phyloP scores from a whole-genome alignment of 2,797 vertebrate species.

The Chelon labrosus region DNA sequence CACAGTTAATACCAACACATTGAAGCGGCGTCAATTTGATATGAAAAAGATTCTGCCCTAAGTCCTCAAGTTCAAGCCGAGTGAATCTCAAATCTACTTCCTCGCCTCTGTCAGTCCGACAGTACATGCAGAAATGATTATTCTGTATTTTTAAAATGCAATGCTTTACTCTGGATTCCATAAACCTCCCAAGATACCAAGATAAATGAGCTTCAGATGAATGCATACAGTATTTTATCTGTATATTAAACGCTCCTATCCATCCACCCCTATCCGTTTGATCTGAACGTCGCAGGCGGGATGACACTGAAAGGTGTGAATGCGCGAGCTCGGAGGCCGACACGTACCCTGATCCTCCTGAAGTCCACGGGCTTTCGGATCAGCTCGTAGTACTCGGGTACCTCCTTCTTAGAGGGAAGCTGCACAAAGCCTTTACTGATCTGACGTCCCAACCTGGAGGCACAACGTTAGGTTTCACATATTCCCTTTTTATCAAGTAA shows the following conservation, averaged over 20 bases:
- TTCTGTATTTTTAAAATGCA: too few relatives aligned
- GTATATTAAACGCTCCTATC: background rate
- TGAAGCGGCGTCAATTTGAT: too few relatives aligned
- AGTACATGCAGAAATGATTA: too few relatives aligned
- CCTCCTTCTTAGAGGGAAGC: conserved; percentile 96
- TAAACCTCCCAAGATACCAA: too few relatives aligned
- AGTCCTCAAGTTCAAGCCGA: too few relatives aligned
- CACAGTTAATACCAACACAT: too few relatives aligned
- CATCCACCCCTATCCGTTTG: background rate
- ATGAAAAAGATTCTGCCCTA: too few relatives aligned
- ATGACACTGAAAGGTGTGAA: background rate
- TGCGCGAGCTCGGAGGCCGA: background rate
- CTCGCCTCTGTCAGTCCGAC: too few relatives aligned
- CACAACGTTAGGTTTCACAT: conserved; percentile 38
- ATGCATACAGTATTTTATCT: too few relatives aligned
- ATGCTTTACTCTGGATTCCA: too few relatives aligned
- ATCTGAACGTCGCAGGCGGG: conserved; percentile 1
- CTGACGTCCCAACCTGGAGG: conserved; percentile 94
- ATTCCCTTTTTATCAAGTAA: conserved; percentile 9
- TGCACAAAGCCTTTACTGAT: conserved; percentile 99
- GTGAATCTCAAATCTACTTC: too few relatives aligned
- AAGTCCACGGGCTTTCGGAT: conserved; percentile 99
- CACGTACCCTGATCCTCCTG: conserved; percentile 95
- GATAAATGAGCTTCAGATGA: too few relatives aligned
- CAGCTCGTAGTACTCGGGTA: conserved; percentile 98